Evolutionary conservation across 2,113 vertebrate genomes (phyloP).

Genomic region (Cyanoramphus novaezelandiae): DNA sequence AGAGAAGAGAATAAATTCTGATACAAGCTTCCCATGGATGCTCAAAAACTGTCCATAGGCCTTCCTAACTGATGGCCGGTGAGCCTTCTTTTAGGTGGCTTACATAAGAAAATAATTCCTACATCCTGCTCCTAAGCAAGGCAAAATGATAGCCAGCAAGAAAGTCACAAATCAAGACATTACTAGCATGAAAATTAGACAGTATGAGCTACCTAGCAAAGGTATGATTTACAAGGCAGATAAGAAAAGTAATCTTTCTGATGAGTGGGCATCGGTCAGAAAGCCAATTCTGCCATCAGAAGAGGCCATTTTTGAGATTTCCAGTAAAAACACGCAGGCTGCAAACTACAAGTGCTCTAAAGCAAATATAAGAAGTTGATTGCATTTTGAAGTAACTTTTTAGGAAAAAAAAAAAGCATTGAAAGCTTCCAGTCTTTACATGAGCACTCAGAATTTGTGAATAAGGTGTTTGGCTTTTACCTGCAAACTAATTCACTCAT

Average conservation of each 20-base stretch:
- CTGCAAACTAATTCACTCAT: background rate
- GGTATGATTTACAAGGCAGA: constrained; percentile 10
- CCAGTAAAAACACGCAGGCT: background rate
- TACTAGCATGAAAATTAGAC: constrained; percentile 17
- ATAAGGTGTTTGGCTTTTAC: background rate
- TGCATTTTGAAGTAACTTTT: background rate
- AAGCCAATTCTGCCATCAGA: background rate
- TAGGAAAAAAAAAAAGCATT: background rate
- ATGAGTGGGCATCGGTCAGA: background rate
- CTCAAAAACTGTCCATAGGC: background rate
- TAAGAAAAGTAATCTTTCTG: constrained; percentile 49
- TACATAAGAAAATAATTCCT: background rate
- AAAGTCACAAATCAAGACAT: background rate
- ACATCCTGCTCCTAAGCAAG: background rate
- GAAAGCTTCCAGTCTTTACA: background rate
- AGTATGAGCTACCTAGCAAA: background rate
- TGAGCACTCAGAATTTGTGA: background rate
- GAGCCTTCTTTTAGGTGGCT: background rate
- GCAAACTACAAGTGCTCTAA: background rate
- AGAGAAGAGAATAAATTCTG: background rate
- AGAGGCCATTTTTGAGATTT: background rate
- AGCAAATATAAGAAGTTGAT: background rate
- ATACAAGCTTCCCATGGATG: background rate
- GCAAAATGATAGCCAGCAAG: background rate
- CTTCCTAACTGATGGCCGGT: background rate